Percentiles rank a stretch among this genome's conserved stretches.
Conservation (phyloP, 2,113 vertebrate species). For the Phaethornis superciliosus region DNA sequence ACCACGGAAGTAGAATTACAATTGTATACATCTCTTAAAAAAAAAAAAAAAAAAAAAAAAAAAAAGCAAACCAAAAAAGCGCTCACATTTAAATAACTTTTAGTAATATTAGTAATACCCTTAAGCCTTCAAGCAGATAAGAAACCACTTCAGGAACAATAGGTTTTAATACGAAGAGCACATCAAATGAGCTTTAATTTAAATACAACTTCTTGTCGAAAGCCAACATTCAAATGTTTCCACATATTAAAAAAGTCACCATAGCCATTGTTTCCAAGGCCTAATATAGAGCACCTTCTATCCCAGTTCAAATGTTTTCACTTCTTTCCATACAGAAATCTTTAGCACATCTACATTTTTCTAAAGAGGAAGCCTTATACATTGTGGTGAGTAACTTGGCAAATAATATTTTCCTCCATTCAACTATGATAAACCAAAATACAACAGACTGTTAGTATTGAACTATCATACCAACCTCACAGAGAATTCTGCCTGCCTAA, state of each 20-base stretch:
- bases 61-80: background rate
- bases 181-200: slow-evolving; percentile 70
- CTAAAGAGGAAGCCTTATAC: slow-evolving; percentile 48
- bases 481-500: slow-evolving; percentile 10
- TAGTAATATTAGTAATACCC: slow-evolving; percentile 68
- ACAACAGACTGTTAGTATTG: slow-evolving; percentile 18
- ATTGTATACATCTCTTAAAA: slow-evolving; percentile 70
- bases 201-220: slow-evolving; percentile 66
- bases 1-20: slow-evolving; percentile 70
- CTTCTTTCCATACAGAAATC: slow-evolving; percentile 31
- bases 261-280: slow-evolving; percentile 46
- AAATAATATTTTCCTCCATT: slow-evolving; percentile 27
- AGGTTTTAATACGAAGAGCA: slow-evolving; percentile 72
- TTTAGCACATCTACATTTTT: background rate
- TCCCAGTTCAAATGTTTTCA: slow-evolving; percentile 19
- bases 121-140: slow-evolving; percentile 70
- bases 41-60: background rate
- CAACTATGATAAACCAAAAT: slow-evolving; percentile 16
- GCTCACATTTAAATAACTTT: slow-evolving; percentile 70
- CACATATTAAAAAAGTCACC: slow-evolving; percentile 68
- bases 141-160: slow-evolving; percentile 71
- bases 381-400: slow-evolving; percentile 51
- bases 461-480: background rate
- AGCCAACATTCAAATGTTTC: slow-evolving; percentile 72
- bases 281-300: background rate